Conservation (phyloP, 2,113 vertebrate genomes). For the Lynx canadensis region DNA sequence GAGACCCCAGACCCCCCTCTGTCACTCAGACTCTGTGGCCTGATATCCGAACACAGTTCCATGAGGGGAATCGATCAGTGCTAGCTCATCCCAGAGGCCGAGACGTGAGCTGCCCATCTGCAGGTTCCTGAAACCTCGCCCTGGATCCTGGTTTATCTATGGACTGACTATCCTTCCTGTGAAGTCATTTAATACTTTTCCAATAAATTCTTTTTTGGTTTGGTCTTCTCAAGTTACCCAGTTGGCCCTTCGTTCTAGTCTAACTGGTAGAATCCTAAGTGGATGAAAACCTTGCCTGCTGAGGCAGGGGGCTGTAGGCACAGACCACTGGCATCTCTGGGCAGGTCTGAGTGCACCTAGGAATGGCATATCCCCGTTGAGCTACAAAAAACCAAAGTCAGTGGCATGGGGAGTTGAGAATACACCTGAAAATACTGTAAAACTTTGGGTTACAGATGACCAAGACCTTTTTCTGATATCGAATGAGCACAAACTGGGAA, state of each 20-base stretch:
- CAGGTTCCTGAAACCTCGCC: neutral
- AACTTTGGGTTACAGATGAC: neutral
- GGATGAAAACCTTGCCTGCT: neutral
- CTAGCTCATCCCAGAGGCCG: accelerated
- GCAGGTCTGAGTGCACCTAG: neutral
- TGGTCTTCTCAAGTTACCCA: neutral
- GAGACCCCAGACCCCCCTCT: neutral
- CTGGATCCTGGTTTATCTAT: neutral
- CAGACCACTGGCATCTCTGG: neutral
- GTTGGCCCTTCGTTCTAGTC: neutral
- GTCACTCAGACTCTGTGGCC: neutral
- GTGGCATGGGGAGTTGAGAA: neutral
- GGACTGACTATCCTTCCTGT: neutral
- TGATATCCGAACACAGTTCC: neutral
- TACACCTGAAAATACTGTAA: neutral
- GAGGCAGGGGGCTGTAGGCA: neutral
- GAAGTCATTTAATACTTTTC: neutral
- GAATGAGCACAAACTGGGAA: neutral
- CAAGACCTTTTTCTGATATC: neutral
- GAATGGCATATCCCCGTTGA: neutral
- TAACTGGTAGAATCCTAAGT: neutral
- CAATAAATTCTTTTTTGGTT: neutral
- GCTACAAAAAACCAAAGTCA: neutral
- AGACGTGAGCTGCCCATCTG: neutral
- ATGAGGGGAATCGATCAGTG: neutral